Evolutionary conservation across 2,797 vertebrate species (phyloP), one percentile per base, ranked within the genome.

Genomic region (Leuciscus waleckii): DNA sequence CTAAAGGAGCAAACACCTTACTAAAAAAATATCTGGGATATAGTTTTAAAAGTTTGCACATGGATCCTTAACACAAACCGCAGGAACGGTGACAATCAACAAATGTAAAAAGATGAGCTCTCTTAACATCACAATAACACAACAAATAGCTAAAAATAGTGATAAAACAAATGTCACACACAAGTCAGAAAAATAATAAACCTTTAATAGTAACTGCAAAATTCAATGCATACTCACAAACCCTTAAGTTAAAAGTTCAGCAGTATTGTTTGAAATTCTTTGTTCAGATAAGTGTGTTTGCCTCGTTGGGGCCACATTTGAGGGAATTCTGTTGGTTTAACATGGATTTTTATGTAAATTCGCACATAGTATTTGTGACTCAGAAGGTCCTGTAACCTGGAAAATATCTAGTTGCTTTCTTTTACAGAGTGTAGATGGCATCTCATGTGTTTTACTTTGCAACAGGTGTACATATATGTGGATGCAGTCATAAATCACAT

Each of bases 401-500:
- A 63, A 63, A 14, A 61, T 5, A 61, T 61, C 11, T 61, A 61
- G 2, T 61, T 58, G 10, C 56, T 58, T 58, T 11, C 56, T 11
- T 61, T 61, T 26, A 58, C 9, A 58, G 56, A 58, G n/a, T 26
- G n/a, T 61, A 61, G n/a, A 63, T 11, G 6, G 16, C 39, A 46
- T 79, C 14, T 79, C 17, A 5, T 10, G 32, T 70, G 9, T 63
- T 17, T 17, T 67, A 0, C 21, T 71, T 11, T 81, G 13, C 5
- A 49, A 21, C 85, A 99, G 98, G 98, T 99, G 17, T 95, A 90
- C 81, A 95, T 99, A 91, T 99, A 98, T 13, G 97, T 97, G 88
- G 98, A 99, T 65, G 96, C 93, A 19, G 93, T 99, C 19, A 94
- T 98, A 87, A 99, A 99, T 88, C 97, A 99, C 86, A 98, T 99